Percentiles rank a stretch among this genome's conserved stretches.
Conservation (phyloP, 2,888 invertebrate genomes). For the Patella depressa region DNA sequence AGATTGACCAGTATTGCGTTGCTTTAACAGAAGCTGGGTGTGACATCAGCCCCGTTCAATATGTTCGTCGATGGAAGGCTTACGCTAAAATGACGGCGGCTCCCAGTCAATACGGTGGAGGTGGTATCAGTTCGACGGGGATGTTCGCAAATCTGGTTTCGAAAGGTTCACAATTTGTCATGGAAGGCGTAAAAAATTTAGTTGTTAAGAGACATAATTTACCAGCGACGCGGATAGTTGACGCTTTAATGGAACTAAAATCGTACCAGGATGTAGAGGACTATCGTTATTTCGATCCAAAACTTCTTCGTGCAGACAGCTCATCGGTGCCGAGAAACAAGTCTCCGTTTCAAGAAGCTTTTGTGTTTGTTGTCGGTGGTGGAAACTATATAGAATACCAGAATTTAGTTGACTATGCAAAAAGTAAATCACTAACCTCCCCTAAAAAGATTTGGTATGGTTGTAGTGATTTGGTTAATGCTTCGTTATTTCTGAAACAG, state of each 20-base stretch:
- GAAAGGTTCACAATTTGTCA: slow-evolving; percentile 96
- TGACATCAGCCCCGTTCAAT: slow-evolving; percentile 87
- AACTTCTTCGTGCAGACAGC: slow-evolving; percentile 81
- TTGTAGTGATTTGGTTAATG: slow-evolving; percentile 92
- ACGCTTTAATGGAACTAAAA: slow-evolving; percentile 87
- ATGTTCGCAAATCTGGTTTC: slow-evolving; percentile 99
- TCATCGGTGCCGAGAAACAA: slow-evolving; percentile 64
- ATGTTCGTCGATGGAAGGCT: slow-evolving; percentile 93
- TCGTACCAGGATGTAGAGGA: slow-evolving; percentile 86
- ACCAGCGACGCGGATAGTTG: slow-evolving; percentile 93
- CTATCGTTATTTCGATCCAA: slow-evolving; percentile 95
- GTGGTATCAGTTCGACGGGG: slow-evolving; percentile 93
- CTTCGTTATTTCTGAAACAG: slow-evolving; percentile 94
- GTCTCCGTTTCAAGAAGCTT: slow-evolving; percentile 69
- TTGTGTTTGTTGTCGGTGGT: slow-evolving; percentile 74
- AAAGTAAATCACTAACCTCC: slow-evolving; percentile 77
- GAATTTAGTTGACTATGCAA: slow-evolving; percentile 95
- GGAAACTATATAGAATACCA: slow-evolving; percentile 99
- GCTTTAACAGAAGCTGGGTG: slow-evolving; percentile 86
- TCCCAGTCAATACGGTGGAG: slow-evolving; percentile 80
- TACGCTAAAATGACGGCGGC: slow-evolving; percentile 83
- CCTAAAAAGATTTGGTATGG: slow-evolving; percentile 92
- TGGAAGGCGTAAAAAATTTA: slow-evolving; percentile 99
- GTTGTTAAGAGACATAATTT: slow-evolving; percentile 98
- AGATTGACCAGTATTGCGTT: slow-evolving; percentile 87